These are phyloP conservation scores for Mus spretus DNA, from an alignment of 2,797 vertebrate genomes.

Conservation along the genomic window DNA sequence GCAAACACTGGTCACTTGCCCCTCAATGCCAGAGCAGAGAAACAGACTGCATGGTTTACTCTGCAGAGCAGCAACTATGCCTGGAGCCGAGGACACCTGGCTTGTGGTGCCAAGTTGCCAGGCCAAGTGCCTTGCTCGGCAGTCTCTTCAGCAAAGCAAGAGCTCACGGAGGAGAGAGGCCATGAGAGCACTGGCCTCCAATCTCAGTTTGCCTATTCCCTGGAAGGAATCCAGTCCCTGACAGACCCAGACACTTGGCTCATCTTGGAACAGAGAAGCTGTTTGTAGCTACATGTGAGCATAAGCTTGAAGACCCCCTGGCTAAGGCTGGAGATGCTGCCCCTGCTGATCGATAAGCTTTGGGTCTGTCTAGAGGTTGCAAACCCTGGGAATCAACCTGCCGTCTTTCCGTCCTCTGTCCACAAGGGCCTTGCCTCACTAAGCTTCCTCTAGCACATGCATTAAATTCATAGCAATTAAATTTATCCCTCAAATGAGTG, in stretches of 20 bases:
- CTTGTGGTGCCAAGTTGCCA: not conserved
- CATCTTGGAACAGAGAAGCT: not conserved
- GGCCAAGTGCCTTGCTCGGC: accelerated
- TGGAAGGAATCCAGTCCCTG: conserved; percentile 24
- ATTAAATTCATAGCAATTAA: conserved; percentile 70
- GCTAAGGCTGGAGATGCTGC: not conserved
- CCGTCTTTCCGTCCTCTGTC: not conserved
- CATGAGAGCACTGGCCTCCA: not conserved
- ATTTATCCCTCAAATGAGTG: conserved; percentile 66
- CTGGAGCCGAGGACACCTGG: not conserved
- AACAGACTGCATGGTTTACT: too few species aligned
- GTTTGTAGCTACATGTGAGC: conserved; percentile 40
- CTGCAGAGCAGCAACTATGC: not conserved
- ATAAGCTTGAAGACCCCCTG: not conserved
- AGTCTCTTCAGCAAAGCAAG: not conserved
- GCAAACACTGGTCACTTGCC: accelerated
- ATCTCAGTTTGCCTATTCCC: not conserved
- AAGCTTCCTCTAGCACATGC: not conserved
- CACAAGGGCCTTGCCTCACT: not conserved
- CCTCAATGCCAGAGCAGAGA: not conserved
- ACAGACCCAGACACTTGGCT: conserved; percentile 35
- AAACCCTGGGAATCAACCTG: not conserved
- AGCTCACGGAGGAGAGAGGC: not conserved
- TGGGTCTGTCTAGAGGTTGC: not conserved
- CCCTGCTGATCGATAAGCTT: not conserved